Percentiles rank a stretch among this genome's conserved stretches.
Conservation (phyloP, 1,140 invertebrate genomes). For the Littorina saxatilis region DNA sequence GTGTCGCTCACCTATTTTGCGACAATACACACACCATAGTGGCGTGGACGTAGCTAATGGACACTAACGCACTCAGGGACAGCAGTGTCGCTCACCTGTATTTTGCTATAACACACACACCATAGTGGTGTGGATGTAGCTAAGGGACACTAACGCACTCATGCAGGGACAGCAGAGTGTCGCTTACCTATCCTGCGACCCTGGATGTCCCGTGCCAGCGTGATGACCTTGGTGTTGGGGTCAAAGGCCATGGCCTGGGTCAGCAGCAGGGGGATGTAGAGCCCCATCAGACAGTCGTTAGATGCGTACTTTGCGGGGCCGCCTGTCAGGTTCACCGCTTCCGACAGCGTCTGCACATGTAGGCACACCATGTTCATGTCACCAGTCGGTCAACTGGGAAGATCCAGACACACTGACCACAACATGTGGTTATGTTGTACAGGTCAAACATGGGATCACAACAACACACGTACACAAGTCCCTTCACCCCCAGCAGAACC, state of each 20-base stretch:
- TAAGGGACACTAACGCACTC: too few species aligned
- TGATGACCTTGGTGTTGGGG: slow-evolving; percentile 47
- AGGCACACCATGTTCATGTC: background rate
- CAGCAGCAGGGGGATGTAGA: slow-evolving; percentile 58
- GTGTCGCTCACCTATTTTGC: too few species aligned
- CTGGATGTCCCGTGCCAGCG: slow-evolving; percentile 43
- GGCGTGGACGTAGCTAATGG: too few species aligned
- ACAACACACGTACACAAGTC: background rate
- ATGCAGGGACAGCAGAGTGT: too few species aligned
- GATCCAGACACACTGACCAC: too few species aligned
- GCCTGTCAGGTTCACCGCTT: slow-evolving; percentile 44
- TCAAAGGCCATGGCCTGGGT: slow-evolving; percentile 54
- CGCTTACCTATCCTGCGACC: slow-evolving; percentile 36
- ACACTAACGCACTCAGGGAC: too few species aligned
- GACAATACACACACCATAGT: too few species aligned
- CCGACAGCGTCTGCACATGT: background rate
- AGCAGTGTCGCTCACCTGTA: too few species aligned
- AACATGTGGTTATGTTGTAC: too few species aligned
- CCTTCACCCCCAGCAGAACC: background rate
- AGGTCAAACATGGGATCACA: too few species aligned
- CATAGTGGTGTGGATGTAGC: too few species aligned
- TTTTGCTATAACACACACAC: too few species aligned
- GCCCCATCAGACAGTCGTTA: slow-evolving; percentile 58
- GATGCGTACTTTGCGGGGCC: slow-evolving; percentile 51
- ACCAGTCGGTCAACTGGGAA: background rate